phyloP scores from a whole-genome alignment of 2,113 vertebrate genomes.

The Cynopterus brachyotis region DNA sequence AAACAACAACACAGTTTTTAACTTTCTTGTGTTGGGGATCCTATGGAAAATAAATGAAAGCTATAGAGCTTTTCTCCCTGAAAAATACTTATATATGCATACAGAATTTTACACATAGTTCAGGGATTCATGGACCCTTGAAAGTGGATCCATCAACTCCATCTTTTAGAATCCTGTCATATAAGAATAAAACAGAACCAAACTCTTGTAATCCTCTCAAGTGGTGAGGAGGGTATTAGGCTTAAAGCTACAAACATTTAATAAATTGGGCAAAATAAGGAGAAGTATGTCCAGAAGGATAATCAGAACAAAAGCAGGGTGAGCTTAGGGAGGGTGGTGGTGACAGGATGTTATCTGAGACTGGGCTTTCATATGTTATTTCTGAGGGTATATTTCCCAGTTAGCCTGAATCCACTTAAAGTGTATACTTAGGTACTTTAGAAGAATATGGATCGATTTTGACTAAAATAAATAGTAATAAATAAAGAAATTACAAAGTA shows the following conservation, averaged over 20 bases:
- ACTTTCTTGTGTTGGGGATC: not conserved
- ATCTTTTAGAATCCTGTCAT: not conserved
- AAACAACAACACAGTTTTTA: not conserved
- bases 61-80: not conserved
- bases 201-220: not conserved
- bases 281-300: not conserved
- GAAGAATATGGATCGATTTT: not conserved
- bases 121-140: not conserved
- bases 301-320: not conserved
- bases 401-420: not conserved
- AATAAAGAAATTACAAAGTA: not conserved
- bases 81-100: not conserved
- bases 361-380: not conserved
- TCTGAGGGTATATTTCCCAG: not conserved
- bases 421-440: not conserved
- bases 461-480: not conserved
- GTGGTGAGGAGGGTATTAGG: not conserved
- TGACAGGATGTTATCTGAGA: not conserved
- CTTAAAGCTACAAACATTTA: not conserved
- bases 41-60: not conserved
- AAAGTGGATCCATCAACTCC: not conserved
- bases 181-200: conserved; percentile 18
- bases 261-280: not conserved
- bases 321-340: not conserved
- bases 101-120: not conserved